A percentile compares a stretch with the other conserved stretches of the same genome.
These are phyloP conservation scores for Sorex maritimensis DNA, from an alignment of 2,797 vertebrate genomes.

Conservation along the genomic window DNA sequence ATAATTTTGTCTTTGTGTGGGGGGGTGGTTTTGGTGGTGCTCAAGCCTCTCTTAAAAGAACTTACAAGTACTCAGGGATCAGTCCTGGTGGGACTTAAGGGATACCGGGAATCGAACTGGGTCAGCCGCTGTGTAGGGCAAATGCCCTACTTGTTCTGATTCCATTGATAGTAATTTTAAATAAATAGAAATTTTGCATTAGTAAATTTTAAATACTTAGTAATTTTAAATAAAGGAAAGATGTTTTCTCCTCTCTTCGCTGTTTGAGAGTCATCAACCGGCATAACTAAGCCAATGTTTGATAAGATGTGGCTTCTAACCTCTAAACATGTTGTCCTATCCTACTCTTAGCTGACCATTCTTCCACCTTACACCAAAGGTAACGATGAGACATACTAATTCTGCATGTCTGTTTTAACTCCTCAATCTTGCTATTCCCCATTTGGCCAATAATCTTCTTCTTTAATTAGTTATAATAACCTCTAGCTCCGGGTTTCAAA, in stretches of 20 bases:
- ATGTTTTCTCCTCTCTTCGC: background rate
- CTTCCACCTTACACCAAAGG: background rate
- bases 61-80: no score
- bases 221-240: background rate
- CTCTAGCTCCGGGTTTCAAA: constrained; percentile 46
- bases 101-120: no score
- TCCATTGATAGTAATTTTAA: no score
- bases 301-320: background rate
- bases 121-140: no score
- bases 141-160: no score
- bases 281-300: background rate
- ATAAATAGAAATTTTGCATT: no score
- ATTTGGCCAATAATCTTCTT: constrained; percentile 16
- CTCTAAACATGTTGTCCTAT: background rate
- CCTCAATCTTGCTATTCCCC: background rate
- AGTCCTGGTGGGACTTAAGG: no score
- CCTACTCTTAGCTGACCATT: background rate
- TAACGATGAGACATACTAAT: background rate
- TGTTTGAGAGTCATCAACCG: constrained; percentile 31
- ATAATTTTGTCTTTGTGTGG: no score
- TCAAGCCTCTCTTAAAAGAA: no score
- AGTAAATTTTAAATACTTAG: no score
- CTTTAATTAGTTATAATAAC: constrained; percentile 52
- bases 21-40: no score
- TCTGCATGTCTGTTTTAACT: background rate